Percentiles rank a stretch among this genome's conserved stretches.
These are phyloP conservation scores for Alsophila aescularia DNA, from an alignment of 2,888 invertebrate species.

Conservation along the genomic window DNA sequence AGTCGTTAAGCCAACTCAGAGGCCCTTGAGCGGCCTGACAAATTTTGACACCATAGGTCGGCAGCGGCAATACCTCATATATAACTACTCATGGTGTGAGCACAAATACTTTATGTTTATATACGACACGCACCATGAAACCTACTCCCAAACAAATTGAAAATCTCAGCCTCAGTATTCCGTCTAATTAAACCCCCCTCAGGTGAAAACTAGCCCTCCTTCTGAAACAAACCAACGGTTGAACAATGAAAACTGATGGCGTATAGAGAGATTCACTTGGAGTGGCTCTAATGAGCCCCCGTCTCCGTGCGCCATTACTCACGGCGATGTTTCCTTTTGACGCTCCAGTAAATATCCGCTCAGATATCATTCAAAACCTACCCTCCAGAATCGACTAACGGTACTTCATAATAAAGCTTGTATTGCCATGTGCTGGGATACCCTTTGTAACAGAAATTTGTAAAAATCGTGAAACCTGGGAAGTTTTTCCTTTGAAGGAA, in stretches of 20 bases:
- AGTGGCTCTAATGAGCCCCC: constrained; percentile 56
- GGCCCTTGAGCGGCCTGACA: no score
- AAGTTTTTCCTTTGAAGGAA: constrained; percentile 25
- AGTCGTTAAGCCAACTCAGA: no score
- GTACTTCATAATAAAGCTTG: constrained; percentile 12
- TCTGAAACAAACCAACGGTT: constrained; percentile 21
- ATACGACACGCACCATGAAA: no score
- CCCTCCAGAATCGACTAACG: constrained; percentile 29
- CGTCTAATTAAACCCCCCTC: neutral
- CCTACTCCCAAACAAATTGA: neutral
- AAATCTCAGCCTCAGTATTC: neutral
- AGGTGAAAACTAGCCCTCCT: constrained; percentile 12
- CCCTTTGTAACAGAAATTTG: constrained; percentile 32
- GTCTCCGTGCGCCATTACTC: constrained; percentile 53
- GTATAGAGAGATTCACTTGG: constrained; percentile 40
- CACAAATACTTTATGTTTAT: no score
- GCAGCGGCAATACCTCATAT: no score
- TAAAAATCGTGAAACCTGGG: constrained; percentile 32
- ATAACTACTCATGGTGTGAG: no score
- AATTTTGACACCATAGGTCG: no score
- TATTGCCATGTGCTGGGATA: neutral
- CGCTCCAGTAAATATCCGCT: constrained; percentile 59
- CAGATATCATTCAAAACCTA: constrained; percentile 39
- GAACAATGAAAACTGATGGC: constrained; percentile 38
- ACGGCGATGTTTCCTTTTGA: constrained; percentile 52